Evolutionary conservation across 2,797 vertebrate species (phyloP), one percentile per base, ranked within the genome.

Genomic region (Glossophaga mutica): DNA sequence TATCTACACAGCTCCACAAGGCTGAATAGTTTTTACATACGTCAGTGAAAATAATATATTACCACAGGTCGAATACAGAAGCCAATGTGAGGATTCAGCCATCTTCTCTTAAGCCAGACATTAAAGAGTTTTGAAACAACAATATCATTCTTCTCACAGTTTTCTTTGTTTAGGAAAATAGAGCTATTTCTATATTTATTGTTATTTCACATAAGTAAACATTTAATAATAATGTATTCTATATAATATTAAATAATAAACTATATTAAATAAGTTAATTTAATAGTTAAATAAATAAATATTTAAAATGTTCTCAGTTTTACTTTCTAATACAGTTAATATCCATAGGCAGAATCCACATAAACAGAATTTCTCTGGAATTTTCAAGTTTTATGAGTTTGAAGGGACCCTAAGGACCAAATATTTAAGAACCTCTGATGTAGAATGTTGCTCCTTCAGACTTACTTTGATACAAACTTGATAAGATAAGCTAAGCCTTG

Each of bases 331-430:
- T 32, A 44, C 2, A 48, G 39, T 77, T 46, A 67, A 19, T 32
- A 39, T 76, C 21, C 50, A 48, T 81, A 91, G 24, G 11, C 73
- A 70, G 10, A 78, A 71, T 44, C 26, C 29, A 50, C 2, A 67
- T 57, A 67, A 93, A 73, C 24, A 82, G 76, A 93, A 76, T 4
- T 1, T 70, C 16, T 70, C 65, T 52, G 12, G 2, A 21, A 8
- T 86, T 44, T 67, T 87, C 9, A 67, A 19, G 82, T 76, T 91
- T 94, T 78, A 93, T 90, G 62, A 93, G 18, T 86, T 92, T 65
- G 39, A 94, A 87, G 55, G 39, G 0, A 1, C 34, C n/a, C 70
- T 74, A 82, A 82, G 39, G 9, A 83, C 6, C 9, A 95, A 88
- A 78, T 9, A 86, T 67, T 77, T 34, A 6, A 91, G 46, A 82